phyloP scores from a whole-genome alignment of 2,888 invertebrate species.

The Sphaerophoria rueppellii region DNA sequence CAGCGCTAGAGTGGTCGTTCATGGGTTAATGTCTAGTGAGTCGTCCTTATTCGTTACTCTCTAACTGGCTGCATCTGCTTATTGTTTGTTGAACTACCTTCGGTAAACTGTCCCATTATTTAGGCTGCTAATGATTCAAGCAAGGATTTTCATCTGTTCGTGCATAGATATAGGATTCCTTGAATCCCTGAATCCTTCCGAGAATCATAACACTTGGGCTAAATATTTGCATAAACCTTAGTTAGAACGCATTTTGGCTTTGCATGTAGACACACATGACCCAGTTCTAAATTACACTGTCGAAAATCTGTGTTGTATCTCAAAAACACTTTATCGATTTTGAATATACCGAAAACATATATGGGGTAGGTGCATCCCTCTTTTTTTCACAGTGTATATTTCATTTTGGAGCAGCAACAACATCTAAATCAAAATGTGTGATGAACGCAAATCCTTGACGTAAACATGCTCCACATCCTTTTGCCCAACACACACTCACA shows the following conservation, averaged over 20 bases:
- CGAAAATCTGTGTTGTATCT: neutral
- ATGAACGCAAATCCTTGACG: slow-evolving; percentile 71
- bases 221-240: slow-evolving; percentile 68
- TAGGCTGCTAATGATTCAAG: slow-evolving; percentile 63
- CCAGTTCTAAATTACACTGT: slow-evolving; percentile 40
- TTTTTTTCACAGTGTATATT: slow-evolving; percentile 20
- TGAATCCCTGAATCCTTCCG: slow-evolving; percentile 35
- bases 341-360: no score
- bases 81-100: slow-evolving; percentile 50
- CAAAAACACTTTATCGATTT: no score
- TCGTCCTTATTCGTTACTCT: neutral
- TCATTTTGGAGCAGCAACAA: slow-evolving; percentile 36
- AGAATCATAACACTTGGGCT: slow-evolving; percentile 67
- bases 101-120: slow-evolving; percentile 65
- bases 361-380: no score
- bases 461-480: slow-evolving; percentile 60
- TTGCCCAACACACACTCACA: slow-evolving; percentile 16
- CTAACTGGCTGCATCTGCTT: slow-evolving; percentile 45
- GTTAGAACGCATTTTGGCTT: slow-evolving; percentile 24
- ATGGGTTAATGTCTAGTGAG: neutral
- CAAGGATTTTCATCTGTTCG: slow-evolving; percentile 13
- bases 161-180: slow-evolving; percentile 22
- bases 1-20: neutral
- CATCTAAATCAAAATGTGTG: slow-evolving; percentile 73
- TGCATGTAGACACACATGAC: slow-evolving; percentile 54